Conservation (phyloP, 2,113 vertebrate genomes). For the Zootoca vivipara region DNA sequence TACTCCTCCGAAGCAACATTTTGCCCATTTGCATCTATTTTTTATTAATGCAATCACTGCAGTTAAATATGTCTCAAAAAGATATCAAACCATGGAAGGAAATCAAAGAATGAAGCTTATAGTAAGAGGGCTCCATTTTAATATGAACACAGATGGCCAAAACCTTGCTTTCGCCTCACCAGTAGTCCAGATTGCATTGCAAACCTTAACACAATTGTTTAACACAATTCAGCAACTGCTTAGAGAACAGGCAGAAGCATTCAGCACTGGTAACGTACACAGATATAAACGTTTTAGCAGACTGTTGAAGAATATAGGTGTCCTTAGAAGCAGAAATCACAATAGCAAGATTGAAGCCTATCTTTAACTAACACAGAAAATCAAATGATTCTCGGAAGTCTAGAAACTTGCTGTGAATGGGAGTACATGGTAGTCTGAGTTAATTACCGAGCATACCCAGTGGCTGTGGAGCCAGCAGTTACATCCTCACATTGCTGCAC, state of each 20-base stretch:
- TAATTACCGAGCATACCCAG: no score
- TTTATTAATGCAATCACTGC: slow-evolving; percentile 1
- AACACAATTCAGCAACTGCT: not conserved
- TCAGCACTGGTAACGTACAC: not conserved
- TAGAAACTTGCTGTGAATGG: not conserved
- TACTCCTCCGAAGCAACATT: not conserved
- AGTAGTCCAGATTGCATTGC: fast-evolving
- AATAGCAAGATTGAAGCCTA: not conserved
- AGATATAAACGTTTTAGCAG: not conserved
- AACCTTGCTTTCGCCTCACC: not conserved
- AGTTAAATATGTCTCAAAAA: slow-evolving; percentile 2
- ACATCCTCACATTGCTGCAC: no score
- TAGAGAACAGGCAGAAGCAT: not conserved
- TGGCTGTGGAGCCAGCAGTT: no score
- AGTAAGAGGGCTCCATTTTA: not conserved
- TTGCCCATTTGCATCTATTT: not conserved
- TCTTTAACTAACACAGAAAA: not conserved
- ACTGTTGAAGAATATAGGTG: not conserved
- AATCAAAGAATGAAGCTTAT: not conserved
- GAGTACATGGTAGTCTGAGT: no score
- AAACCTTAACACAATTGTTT: not conserved
- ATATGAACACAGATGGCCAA: not conserved
- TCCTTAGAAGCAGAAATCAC: not conserved
- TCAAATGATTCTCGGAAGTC: not conserved
- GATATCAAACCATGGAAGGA: not conserved